A percentile compares a stretch with the other conserved stretches of the same genome.
Evolutionary conservation across 1,140 invertebrate species (phyloP).

Genomic region (Drosophila trapezifrons): DNA sequence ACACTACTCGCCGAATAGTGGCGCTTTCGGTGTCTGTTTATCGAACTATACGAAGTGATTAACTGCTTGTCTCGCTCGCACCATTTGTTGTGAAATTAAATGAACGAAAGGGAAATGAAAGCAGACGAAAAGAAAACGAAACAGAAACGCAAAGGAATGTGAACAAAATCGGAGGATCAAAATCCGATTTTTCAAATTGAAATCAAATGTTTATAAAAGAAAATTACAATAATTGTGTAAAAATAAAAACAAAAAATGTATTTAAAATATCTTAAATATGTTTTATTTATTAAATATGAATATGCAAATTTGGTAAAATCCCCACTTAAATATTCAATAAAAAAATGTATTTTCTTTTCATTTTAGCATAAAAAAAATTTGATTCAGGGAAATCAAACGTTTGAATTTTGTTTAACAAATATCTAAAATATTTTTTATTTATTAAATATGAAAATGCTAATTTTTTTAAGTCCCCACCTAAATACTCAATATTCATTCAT

Average conservation of each 20-base stretch:
- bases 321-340: not conserved
- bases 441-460: not conserved
- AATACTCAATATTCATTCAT: not conserved
- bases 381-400: conserved; percentile 5
- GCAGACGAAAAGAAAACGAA: conserved; percentile 6
- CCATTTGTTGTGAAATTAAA: conserved; percentile 41
- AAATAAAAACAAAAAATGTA: not conserved
- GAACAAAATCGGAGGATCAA: not conserved
- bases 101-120: not conserved
- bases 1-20: not conserved
- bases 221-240: too few species aligned
- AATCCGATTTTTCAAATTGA: not conserved
- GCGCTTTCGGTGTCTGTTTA: conserved; percentile 2
- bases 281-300: not conserved
- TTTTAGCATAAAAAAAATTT: not conserved
- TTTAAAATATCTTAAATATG: not conserved
- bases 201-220: not conserved
- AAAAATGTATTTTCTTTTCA: not conserved
- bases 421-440: not conserved
- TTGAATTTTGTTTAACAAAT: not conserved
- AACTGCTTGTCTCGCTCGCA: conserved; percentile 7
- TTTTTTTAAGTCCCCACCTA: not conserved
- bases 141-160: not conserved
- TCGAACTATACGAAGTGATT: not conserved
- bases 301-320: not conserved